Evolutionary conservation across 2,888 invertebrate genomes (phyloP).

Genomic region (Heteromurus nitidus): DNA sequence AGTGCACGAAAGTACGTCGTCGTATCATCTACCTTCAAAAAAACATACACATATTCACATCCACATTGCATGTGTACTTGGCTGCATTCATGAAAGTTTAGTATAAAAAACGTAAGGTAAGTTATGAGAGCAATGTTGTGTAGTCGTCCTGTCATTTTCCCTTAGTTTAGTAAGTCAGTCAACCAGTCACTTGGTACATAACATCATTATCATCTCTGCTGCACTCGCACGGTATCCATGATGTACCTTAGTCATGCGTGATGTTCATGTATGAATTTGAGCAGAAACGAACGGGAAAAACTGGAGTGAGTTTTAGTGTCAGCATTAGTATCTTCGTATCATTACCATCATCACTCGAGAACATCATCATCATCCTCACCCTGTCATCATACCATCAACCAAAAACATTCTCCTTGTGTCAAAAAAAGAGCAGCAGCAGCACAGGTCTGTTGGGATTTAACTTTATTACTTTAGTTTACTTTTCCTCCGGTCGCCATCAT

Average conservation of each 20-base stretch:
- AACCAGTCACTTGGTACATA: conserved; percentile 43
- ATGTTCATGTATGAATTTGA: not conserved
- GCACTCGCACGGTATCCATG: too few species aligned
- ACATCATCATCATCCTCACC: conserved; percentile 23
- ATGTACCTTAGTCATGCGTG: not conserved
- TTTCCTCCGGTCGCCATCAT: not conserved
- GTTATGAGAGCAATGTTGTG: conserved; percentile 15
- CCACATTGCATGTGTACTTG: too few species aligned
- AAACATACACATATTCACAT: too few species aligned
- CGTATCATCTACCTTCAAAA: too few species aligned
- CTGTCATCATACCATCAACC: conserved; percentile 59
- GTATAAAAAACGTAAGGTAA: conserved; percentile 6
- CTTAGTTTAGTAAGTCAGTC: conserved; percentile 34
- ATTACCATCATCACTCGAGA: conserved; percentile 35
- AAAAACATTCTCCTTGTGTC: conserved; percentile 48
- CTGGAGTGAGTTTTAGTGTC: conserved; percentile 54
- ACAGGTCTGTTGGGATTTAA: conserved; percentile 36
- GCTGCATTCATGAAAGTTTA: too few species aligned
- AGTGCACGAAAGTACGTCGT: too few species aligned
- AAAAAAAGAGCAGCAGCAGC: conserved; percentile 17
- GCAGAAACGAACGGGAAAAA: conserved; percentile 23
- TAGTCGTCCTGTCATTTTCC: conserved; percentile 33
- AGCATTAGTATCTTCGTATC: conserved; percentile 44
- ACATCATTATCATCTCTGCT: conserved; percentile 25
- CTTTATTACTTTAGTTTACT: conserved; percentile 34